Conservation (phyloP, 2,888 invertebrate species). For the Allygus modestus region DNA sequence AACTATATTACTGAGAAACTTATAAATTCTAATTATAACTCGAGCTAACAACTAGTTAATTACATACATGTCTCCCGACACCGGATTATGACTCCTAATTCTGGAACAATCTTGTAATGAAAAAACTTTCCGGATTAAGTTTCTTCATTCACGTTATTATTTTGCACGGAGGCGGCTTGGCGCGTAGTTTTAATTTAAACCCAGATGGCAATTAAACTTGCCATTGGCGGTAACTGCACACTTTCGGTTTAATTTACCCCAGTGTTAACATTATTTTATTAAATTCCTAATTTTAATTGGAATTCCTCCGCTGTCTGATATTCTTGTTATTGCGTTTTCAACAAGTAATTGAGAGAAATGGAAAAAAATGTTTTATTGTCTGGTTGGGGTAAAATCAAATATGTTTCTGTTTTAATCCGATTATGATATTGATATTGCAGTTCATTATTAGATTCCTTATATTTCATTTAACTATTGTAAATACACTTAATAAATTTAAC, state of each 20-base stretch:
- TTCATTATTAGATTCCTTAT: background rate
- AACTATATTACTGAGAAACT: background rate
- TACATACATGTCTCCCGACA: conserved; percentile 19
- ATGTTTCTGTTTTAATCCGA: background rate
- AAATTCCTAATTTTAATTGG: conserved; percentile 60
- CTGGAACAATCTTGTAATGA: conserved; percentile 47
- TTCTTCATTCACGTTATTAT: conserved; percentile 49
- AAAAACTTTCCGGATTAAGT: conserved; percentile 47
- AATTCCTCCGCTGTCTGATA: conserved; percentile 52
- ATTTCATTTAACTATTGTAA: background rate
- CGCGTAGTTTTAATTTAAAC: conserved; percentile 44
- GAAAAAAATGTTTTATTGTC: conserved; percentile 32
- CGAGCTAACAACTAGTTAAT: background rate
- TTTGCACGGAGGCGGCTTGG: conserved; percentile 43
- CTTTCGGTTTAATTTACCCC: conserved; percentile 56
- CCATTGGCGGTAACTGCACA: conserved; percentile 44
- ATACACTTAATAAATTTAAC: background rate
- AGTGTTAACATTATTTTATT: conserved; percentile 56
- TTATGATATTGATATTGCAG: background rate
- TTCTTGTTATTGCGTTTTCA: conserved; percentile 45
- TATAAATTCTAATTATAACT: conserved; percentile 40
- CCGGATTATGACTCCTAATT: conserved; percentile 38
- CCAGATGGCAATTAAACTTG: conserved; percentile 49
- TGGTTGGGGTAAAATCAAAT: background rate
- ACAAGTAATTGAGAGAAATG: conserved; percentile 31